Base-by-base conservation (phyloP, 2,888 invertebrate genomes). In the Alloscopus bannaensis region DNA sequence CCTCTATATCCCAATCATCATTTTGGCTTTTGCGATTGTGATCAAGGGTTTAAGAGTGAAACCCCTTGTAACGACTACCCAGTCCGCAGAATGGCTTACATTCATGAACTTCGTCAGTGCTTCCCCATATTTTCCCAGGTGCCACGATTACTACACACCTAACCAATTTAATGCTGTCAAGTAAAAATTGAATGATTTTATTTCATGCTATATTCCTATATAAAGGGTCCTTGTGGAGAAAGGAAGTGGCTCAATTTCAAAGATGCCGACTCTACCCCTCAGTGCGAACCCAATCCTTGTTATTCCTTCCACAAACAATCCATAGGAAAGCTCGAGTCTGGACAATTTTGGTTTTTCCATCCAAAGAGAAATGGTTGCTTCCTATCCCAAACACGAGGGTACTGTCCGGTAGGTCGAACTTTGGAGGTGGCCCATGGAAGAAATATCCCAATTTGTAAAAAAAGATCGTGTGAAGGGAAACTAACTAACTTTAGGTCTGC, bases 21-120 rank as follows among this genome's bases (percentile, higher is more conserved):
- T 1, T 22, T 31, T 13, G 81, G 83, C 24, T 83, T 83, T 42
- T 83, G 83, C 29, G 83, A 83, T 40, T 83, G 83, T 31, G 81
- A 83, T 31, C 81, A 81, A 50, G 83, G 83, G 24, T 26, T 50
- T 18, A 31, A 36, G 18, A 66, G 59, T 18, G 16, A 73, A 40
- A 31, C 2, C 6, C 55, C 66, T 18, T 80, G 82, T 42, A 75
- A n/a, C 1, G 68, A 80, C 26, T 24, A 36, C 50, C 81, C 83
- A 13, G 45, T 81, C n/a, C 16, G 83, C 4, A 57, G 52, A 28
- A 47, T 68, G 64, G 16, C 79, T 55, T 83, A 79, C 47, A 22
- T 62, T 1, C 72, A 70, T 0, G 16, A n/a, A 0, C 2, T 16
- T 8, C 11, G 28, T n/a, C 60, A 66, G 47, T 83, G 83, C 18